phyloP scores from a whole-genome alignment of 2,888 invertebrate species.

The Spatulosminthurus flaviceps region DNA sequence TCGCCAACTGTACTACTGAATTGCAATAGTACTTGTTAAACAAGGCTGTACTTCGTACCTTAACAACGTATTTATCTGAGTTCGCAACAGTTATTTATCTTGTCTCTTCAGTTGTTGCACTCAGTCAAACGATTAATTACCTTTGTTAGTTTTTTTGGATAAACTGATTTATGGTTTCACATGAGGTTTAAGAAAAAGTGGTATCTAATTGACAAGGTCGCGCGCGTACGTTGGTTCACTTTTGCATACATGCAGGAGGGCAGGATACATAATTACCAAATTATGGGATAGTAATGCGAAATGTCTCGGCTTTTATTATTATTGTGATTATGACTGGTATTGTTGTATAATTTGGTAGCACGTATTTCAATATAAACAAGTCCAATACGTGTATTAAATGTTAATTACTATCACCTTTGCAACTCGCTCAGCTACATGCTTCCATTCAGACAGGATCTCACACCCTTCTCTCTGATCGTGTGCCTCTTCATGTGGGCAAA shows the following conservation, averaged over 20 bases:
- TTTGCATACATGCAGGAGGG: background rate
- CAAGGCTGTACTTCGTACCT: no score
- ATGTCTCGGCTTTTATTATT: constrained; percentile 7
- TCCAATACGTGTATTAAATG: constrained; percentile 14
- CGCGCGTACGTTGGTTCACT: background rate
- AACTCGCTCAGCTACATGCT: no score
- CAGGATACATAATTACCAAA: background rate
- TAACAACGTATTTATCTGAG: no score
- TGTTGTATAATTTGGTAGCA: constrained; percentile 4
- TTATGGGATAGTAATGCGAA: background rate
- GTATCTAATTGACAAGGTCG: background rate
- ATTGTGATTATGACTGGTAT: constrained; percentile 7
- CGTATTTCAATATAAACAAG: background rate
- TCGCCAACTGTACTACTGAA: no score
- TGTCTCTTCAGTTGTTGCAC: background rate
- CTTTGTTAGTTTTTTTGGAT: background rate
- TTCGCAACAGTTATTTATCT: background rate
- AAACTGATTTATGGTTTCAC: constrained; percentile 10
- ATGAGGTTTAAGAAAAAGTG: background rate
- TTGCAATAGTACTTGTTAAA: no score
- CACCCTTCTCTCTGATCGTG: no score
- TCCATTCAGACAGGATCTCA: no score
- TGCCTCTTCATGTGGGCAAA: no score
- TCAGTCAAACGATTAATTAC: constrained; percentile 7
- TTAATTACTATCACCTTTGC: background rate